Conservation (phyloP, 2,113 vertebrate species). For the Camelus dromedarius region DNA sequence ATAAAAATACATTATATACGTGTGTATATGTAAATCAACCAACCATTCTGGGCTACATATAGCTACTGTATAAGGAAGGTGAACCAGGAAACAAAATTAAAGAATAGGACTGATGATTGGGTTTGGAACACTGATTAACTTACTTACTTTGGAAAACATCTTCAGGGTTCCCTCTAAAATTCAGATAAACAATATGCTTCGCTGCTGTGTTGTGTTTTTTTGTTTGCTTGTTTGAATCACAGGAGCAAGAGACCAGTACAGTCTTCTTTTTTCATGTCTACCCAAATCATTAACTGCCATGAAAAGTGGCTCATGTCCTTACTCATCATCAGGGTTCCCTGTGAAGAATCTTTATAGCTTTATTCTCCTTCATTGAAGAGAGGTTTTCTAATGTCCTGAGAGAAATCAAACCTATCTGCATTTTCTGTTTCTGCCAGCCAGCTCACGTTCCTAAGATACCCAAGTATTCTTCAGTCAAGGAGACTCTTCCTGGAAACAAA, state of each 20-base stretch:
- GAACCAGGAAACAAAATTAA: background rate
- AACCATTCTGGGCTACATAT: background rate
- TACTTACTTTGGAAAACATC: background rate
- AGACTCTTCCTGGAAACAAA: background rate
- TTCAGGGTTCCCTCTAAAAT: background rate
- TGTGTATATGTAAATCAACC: background rate
- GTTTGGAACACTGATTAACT: background rate
- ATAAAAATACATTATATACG: background rate
- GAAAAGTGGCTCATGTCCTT: background rate
- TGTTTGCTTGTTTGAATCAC: background rate
- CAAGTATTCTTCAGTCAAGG: background rate
- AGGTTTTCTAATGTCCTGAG: background rate
- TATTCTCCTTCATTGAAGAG: background rate
- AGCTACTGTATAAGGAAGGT: background rate
- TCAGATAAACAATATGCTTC: background rate
- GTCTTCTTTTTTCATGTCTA: background rate
- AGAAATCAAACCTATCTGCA: background rate
- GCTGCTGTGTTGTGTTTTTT: background rate
- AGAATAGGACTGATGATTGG: background rate
- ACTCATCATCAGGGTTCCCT: background rate
- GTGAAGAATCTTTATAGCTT: background rate
- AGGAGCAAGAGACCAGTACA: background rate
- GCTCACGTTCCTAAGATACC: background rate
- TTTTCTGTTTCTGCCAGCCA: background rate
- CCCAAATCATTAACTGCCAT: background rate